Conservation (phyloP, 1,140 invertebrate genomes). For the Saxidomus purpurata region DNA sequence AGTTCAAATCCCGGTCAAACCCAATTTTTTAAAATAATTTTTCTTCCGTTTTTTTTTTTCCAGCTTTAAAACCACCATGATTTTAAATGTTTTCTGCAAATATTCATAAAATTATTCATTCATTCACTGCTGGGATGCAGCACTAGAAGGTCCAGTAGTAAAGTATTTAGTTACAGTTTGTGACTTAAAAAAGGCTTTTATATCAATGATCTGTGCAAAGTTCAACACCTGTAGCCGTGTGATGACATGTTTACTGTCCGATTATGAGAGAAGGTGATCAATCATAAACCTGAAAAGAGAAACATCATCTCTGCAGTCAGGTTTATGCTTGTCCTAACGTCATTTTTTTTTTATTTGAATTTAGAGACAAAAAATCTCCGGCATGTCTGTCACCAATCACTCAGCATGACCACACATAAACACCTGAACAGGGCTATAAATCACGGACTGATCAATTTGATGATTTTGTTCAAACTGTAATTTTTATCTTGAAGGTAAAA, state of each 20-base stretch:
- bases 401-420: constrained; percentile 12
- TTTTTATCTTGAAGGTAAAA: background rate
- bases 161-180: background rate
- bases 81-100: too few relatives aligned
- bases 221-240: background rate
- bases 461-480: background rate
- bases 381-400: background rate
- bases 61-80: too few relatives aligned
- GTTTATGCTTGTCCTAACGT: background rate
- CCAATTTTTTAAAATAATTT: too few relatives aligned
- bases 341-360: background rate
- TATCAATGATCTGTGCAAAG: background rate
- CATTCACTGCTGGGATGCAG: too few relatives aligned
- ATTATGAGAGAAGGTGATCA: background rate
- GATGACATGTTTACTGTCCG: background rate
- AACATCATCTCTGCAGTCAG: background rate
- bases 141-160: too few relatives aligned
- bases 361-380: background rate
- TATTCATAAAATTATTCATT: too few relatives aligned
- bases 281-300: background rate
- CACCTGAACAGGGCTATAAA: background rate
- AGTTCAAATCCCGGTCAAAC: too few relatives aligned
- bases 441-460: background rate
- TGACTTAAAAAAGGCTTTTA: background rate
- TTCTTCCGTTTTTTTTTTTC: too few relatives aligned